Base-by-base conservation (phyloP, 2,888 invertebrate genomes). In the Polia nebulosa region DNA sequence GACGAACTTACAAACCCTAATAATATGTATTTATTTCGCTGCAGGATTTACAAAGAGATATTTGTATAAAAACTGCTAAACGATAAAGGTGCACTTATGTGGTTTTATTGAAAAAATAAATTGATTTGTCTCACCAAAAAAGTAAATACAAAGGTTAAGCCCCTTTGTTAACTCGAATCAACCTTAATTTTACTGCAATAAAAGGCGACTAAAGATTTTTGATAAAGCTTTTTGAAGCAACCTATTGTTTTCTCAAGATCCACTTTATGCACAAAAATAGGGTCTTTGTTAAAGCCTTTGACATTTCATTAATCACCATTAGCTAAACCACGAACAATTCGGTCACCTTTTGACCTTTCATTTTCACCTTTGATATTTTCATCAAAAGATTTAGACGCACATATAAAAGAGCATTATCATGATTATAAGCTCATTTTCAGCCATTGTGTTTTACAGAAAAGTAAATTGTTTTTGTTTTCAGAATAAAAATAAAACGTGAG, bases 221-320 rank as follows among this genome's bases (percentile, higher is more conserved):
- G 34, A 20, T 52, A 53, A 45, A 57, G 76, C 56, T 44, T 56
- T 75, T 32, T 76, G 8, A 56, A 69, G 13, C 32, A 44, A n/a
- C 11, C 76, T 76, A 27, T 70, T 77, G 71, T 76, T 25, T 55
- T 47, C 44, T 71, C 9, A 60, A 70, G 60, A 70, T 49, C 71
- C 72, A 72, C 47, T 72, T 72, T 71, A 39, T 34, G 29, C 32
- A 39, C 55, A 55, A 71, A 57, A 71, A 55, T 77, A 71, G 47
- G 29, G 4, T 59, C 71, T 49, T 76, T 76, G 52, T 71, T 52
- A 47, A 69, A 55, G 45, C 45, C 47, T 72, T 72, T 72, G 72
- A 76, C 60, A 76, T 59, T 47, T 55, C 53, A 76, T 72, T 72
- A 70, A 72, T 72, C 45, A 59, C 53, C 45, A 49, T 53, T 76